Conservation (phyloP, 2,113 vertebrate genomes). For the Noturus placidus region DNA sequence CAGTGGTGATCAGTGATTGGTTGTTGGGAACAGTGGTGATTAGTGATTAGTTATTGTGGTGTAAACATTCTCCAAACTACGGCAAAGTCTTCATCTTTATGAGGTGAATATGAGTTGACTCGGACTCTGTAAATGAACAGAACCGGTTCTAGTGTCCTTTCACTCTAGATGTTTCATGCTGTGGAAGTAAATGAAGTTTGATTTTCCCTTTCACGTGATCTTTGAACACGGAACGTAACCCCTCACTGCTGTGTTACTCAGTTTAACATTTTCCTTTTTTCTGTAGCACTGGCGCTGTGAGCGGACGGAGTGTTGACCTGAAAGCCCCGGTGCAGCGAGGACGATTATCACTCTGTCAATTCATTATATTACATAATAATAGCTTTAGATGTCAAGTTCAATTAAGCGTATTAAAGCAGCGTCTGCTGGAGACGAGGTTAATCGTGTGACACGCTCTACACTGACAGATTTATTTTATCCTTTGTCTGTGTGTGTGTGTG, state of each 20-base stretch:
- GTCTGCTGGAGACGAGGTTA: slow-evolving; percentile 14
- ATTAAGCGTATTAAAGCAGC: slow-evolving; percentile 25
- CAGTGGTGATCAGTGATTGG: not conserved
- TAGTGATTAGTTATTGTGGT: not conserved
- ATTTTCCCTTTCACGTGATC: not conserved
- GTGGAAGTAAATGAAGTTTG: not conserved
- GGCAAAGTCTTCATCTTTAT: not conserved
- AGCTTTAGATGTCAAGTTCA: slow-evolving; percentile 16
- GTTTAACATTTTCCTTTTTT: not conserved
- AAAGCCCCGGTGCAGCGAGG: not conserved
- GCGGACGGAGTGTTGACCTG: not conserved
- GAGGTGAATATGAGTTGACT: not conserved
- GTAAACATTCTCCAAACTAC: not conserved
- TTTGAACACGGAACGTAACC: not conserved
- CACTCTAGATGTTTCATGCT: not conserved
- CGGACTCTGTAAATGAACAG: not conserved
- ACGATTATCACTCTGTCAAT: not conserved
- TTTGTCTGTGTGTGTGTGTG: slow-evolving; percentile 22
- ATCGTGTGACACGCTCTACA: not conserved
- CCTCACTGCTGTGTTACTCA: not conserved
- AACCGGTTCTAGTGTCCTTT: not conserved
- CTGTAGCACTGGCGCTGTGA: not conserved
- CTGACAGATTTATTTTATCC: slow-evolving; percentile 13
- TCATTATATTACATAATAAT: slow-evolving; percentile 4
- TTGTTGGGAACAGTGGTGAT: not conserved